A percentile compares a stretch with the other conserved stretches of the same genome.
Conservation (phyloP, 2,113 vertebrate genomes). For the Menura novaehollandiae region DNA sequence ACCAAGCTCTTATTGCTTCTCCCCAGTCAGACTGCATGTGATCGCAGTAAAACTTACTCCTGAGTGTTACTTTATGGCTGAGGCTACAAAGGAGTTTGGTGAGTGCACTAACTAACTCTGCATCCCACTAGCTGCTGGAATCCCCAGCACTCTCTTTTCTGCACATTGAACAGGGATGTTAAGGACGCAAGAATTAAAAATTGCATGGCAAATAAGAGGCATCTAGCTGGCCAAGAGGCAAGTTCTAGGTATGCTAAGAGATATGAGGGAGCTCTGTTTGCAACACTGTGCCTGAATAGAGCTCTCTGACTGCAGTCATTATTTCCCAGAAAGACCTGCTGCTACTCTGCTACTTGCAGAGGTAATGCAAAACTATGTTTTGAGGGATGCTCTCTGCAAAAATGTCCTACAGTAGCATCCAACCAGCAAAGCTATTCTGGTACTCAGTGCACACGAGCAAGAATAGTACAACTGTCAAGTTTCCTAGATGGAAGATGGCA, state of each 20-base stretch:
- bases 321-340: not conserved
- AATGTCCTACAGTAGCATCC: not conserved
- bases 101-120: not conserved
- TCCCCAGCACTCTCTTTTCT: accelerated
- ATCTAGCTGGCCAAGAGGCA: not conserved
- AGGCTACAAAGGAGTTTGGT: not conserved
- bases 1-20: not conserved
- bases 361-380: not conserved
- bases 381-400: not conserved
- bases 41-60: not conserved
- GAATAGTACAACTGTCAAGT: not conserved
- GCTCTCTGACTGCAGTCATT: not conserved
- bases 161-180: not conserved
- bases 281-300: not conserved
- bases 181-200: not conserved
- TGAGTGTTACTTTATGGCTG: not conserved
- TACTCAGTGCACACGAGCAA: not conserved
- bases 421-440: not conserved
- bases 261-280: not conserved
- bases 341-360: not conserved
- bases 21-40: not conserved
- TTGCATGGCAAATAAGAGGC: not conserved
- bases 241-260: not conserved
- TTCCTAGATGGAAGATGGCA: not conserved
- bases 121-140: not conserved